Conservation (phyloP, 2,888 invertebrate genomes). For the Ophraella communa region DNA sequence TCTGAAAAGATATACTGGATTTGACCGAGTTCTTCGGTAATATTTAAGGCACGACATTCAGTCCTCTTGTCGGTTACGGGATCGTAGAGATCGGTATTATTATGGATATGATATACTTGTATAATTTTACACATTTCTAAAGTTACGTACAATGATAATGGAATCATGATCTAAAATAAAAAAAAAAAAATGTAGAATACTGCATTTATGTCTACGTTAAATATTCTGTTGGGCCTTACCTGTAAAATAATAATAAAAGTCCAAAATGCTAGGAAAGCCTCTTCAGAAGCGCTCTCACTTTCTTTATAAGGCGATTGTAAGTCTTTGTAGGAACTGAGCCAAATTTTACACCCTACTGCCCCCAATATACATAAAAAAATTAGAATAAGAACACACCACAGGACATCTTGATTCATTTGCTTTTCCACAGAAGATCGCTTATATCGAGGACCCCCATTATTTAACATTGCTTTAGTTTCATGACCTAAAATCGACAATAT, state of each 20-base stretch:
- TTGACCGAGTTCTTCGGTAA: conserved; percentile 97
- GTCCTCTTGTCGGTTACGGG: conserved; percentile 79
- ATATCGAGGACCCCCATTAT: conserved; percentile 93
- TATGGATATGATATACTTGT: conserved; percentile 94
- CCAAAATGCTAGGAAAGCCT: conserved; percentile 89
- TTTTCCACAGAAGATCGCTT: conserved; percentile 91
- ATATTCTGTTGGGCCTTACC: conserved; percentile 59
- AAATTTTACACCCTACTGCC: conserved; percentile 88
- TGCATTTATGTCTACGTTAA: not conserved
- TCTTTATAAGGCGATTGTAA: conserved; percentile 74
- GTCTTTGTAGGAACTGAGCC: conserved; percentile 71
- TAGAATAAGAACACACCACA: conserved; percentile 94
- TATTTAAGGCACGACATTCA: conserved; percentile 93
- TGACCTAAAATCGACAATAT: conserved; percentile 82
- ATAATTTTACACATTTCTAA: conserved; percentile 95
- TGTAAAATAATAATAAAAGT: conserved; percentile 95
- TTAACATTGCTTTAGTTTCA: conserved; percentile 97
- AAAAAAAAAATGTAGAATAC: not conserved
- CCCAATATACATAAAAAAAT: conserved; percentile 89
- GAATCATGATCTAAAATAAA: conserved; percentile 84
- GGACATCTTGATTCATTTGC: conserved; percentile 93
- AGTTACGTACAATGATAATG: conserved; percentile 94
- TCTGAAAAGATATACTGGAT: conserved; percentile 94
- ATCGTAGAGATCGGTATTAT: conserved; percentile 88
- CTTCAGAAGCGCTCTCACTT: conserved; percentile 57